These are phyloP conservation scores for Alentia gelatinosa DNA, from an alignment of 2,888 invertebrate species.

Conservation along the genomic window DNA sequence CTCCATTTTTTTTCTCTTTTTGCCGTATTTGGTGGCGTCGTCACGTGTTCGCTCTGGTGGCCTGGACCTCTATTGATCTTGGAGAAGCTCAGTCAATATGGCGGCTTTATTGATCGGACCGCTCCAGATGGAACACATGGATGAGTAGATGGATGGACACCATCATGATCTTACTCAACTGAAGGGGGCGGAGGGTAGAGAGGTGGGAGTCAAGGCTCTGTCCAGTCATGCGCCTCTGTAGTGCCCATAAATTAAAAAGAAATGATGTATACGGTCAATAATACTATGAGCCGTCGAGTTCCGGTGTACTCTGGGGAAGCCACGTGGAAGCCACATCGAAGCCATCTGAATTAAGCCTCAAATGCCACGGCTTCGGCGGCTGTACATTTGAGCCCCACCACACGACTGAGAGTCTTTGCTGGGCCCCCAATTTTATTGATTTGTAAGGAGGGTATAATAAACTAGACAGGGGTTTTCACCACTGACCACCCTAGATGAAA, in stretches of 20 bases:
- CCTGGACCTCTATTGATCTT: background rate
- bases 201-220: background rate
- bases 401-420: background rate
- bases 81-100: background rate
- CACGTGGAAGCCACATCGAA: background rate
- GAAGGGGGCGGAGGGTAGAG: no score
- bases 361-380: background rate
- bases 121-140: background rate
- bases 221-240: background rate
- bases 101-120: background rate
- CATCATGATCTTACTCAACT: background rate
- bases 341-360: background rate
- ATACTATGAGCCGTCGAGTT: background rate
- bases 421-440: background rate
- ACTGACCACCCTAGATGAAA: background rate
- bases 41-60: background rate
- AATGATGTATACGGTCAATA: background rate
- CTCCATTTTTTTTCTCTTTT: background rate
- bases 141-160: background rate
- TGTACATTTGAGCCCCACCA: conserved; percentile 1
- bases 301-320: background rate
- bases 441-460: background rate
- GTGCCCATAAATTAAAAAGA: background rate
- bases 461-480: background rate
- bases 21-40: background rate